Evolutionary conservation across 2,888 invertebrate genomes (phyloP), one percentile per base, ranked within the genome.

Genomic region (Drosophila trichaetosa): DNA sequence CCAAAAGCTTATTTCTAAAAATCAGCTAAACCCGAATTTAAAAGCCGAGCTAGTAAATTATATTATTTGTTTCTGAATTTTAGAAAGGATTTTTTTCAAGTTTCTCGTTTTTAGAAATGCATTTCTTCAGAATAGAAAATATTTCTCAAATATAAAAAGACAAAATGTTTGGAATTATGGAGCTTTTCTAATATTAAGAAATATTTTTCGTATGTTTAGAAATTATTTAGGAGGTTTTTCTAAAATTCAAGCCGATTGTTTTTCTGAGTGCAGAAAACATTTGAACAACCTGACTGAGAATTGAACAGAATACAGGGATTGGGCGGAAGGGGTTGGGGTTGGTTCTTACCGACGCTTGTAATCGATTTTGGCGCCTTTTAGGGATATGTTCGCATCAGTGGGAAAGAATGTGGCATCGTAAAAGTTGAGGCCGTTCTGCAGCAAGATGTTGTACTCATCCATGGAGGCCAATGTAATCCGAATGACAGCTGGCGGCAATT

Each of bases 391-490:
- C 76, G 96, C 94, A 92, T 97, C 97, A 5, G 97, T 97, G 57
- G 97, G 97, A 93, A 97, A 97, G 94, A 96, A 97, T 31, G 97
- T 97, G 52, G 97, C 97, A 27, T 97, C 97, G 91, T 97, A 97
- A 94, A 97, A 97, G 93, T 97, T 97, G 69, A 97, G 94, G 0
- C 97, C 97, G 89, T 97, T 96, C 93, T 97, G 97, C 67, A 97
- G 94, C 64, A 97, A 94, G 86, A 95, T 95, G 92, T 96, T 96
- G 83, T 95, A 96, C 90, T 97, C 96, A 81, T 96, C 96, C 76
- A 96, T 94, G 67, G 95, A 96, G 67, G 96, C 96, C 78, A 97
- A 93, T 1, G 96, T 96, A 66, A 97, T 95, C 69, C 96, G 95
- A 49, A 97, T 94, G 13, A 96, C 95, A 74, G 95, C 95, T 68